Evolutionary conservation across 2,888 invertebrate species (phyloP).

Genomic region (Beris chalybata): DNA sequence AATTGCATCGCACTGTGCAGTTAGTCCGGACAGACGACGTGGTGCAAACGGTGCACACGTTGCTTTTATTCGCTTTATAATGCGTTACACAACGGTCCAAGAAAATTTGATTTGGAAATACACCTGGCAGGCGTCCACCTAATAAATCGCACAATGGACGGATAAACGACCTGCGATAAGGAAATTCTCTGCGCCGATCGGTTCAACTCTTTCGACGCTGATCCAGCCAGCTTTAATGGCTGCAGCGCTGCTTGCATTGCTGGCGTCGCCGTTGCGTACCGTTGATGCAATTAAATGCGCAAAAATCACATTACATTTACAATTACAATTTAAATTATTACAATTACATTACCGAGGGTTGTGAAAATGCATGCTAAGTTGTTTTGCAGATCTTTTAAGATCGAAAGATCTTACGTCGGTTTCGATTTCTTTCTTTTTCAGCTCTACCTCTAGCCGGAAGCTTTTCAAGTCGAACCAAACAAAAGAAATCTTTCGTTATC

Average conservation of each 20-base stretch:
- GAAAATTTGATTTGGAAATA: constrained; percentile 15
- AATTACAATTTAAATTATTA: no score
- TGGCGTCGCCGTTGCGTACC: no score
- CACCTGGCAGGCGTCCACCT: constrained; percentile 24
- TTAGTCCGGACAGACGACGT: neutral
- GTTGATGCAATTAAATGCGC: no score
- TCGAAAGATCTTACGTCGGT: no score
- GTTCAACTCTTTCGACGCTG: constrained; percentile 18
- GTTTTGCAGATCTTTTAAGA: neutral
- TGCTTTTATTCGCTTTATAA: neutral
- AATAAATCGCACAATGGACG: constrained; percentile 24
- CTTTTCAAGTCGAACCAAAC: constrained; percentile 8
- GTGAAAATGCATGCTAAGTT: constrained; percentile 17
- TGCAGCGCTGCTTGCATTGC: no score
- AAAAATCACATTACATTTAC: no score
- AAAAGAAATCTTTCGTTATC: constrained; percentile 20
- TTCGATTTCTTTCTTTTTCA: no score
- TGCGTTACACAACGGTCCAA: constrained; percentile 18
- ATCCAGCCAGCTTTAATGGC: neutral
- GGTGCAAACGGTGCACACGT: neutral
- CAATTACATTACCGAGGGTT: no score
- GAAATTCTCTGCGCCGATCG: constrained; percentile 16
- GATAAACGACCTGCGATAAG: constrained; percentile 29
- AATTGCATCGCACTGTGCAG: constrained; percentile 14
- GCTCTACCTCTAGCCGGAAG: constrained; percentile 18